Evolutionary conservation across 2,797 vertebrate genomes (phyloP), one percentile per base, ranked within the genome.

Genomic region (Siniperca obscura): DNA sequence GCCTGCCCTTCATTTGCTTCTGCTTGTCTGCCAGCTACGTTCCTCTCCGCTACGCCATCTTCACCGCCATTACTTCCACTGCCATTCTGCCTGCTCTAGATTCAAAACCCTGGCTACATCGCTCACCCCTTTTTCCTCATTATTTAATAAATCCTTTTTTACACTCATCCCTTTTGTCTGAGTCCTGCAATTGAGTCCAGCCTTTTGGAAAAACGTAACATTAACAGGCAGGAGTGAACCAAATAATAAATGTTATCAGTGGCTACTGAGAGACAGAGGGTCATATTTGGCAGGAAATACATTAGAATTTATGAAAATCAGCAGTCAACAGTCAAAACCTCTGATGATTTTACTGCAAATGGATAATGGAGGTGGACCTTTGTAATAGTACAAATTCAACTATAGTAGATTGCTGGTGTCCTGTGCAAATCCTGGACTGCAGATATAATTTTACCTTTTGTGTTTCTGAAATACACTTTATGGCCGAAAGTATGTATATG

Each of bases 231-330:
- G 21, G 14, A 19, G 16, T 40, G 62, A 67, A 34, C 34, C 7
- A 30, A 60, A 52, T n/a, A 67, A 9, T 44, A 46, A 59, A 19
- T 59, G 22, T 8, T 9, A 66, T 50, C 19, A 57, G 44, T 0
- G 0, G 55, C 14, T 21, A 42, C 16, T 42, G 42, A 17, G 38
- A 66, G 30, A 40, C 17, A 40, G 61, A 22, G 12, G 16, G 52
- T 67, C 34, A 42, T 42, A 14, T 19, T 52, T 73, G 53, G 7
- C 30, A 59, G 44, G 42, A 21, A 73, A 68, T 61, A 60, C n/a
- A 60, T n/a, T 21, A 14, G 44, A 60, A 60, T 67, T 14, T 7
- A 53, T 34, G 7, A 25, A 53, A 74, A 57, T 30, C 55, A 60
- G 14, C 36, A 25, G 10, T 42, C 62, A 27, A 27, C 2, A 1